Base-by-base conservation (phyloP, 1,140 invertebrate genomes). In the Danaus melanippus region DNA sequence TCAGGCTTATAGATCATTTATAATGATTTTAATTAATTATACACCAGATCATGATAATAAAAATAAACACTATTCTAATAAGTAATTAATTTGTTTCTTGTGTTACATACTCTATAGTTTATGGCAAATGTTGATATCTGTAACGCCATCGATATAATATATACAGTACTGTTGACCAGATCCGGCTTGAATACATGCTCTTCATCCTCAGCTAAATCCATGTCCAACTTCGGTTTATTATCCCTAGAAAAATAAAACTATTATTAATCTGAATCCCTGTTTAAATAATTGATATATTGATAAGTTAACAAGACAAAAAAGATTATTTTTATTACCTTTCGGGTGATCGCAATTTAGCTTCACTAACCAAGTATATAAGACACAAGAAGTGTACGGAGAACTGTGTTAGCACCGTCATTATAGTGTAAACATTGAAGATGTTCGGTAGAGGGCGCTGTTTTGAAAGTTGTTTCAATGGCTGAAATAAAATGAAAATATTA, bases 81-180 rank as follows among this genome's bases (percentile, higher is more conserved):
- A 32, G 7, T 32, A 32, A 32, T 32, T 32, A 32, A 32, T 32
- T 3, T 32, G 21, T 32, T 5, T 32, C 21, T 32, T 32, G 21
- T 32, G 21, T 44, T 43, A 62, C 87, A 86, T 89, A 98, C 97
- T 89, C 97, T 93, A 86, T 99, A 99, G 88, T 99, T 99, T 44
- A 99, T 97, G 53, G 97, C 97, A 88, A 99, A 99, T 42, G 98
- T 99, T 8, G 96, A 95, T 57, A 99, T 92, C 90, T 99, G 98
- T 52, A 99, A 87, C 8, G 97, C 92, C 92, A 99, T 94, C 8
- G 97, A 98, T 66, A 99, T 97, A 48, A 99, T 95, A 82, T 99
- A 99, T 5, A 99, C 97, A 15, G 97, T 98, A 67, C 97, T 98
- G 79, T 99, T 99, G 8, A 99, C 88, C 46, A 99, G 89, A 84